Percentiles rank a stretch among this genome's conserved stretches.
Evolutionary conservation across 2,797 vertebrate genomes (phyloP).

Genomic region (Carapus acus): DNA sequence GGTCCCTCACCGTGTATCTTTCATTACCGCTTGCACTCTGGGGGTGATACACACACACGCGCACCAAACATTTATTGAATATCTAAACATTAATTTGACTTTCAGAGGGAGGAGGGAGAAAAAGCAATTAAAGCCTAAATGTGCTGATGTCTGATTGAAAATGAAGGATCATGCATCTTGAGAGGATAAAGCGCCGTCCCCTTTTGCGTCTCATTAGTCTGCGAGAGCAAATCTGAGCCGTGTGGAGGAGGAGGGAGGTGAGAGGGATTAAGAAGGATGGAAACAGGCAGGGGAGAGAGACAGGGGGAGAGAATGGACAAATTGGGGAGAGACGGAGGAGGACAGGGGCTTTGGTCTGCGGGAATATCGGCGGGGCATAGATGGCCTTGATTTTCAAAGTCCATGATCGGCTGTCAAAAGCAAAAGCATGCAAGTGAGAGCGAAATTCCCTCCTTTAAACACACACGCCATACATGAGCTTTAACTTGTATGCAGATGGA

Average conservation of each 20-base stretch:
- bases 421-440: constrained; percentile 24
- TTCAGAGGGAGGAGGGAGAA: constrained; percentile 37
- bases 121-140: constrained; percentile 53
- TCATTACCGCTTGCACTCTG: constrained; percentile 40
- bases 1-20: constrained; percentile 41
- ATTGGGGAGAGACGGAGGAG: constrained; percentile 11
- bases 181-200: constrained; percentile 53
- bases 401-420: constrained; percentile 48
- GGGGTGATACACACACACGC: constrained; percentile 19
- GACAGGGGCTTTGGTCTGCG: constrained; percentile 35
- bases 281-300: constrained; percentile 8
- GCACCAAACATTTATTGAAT: constrained; percentile 50
- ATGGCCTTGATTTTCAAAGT: constrained; percentile 56
- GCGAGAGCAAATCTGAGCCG: constrained; percentile 39
- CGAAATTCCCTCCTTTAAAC: constrained; percentile 19
- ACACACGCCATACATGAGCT: constrained; percentile 38
- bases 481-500: constrained; percentile 67
- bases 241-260: constrained; percentile 3
- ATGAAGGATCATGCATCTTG: constrained; percentile 57
- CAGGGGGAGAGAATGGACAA: constrained; percentile 25
- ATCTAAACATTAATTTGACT: constrained; percentile 63
- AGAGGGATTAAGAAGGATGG: constrained; percentile 22
- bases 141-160: constrained; percentile 37
- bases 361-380: constrained; percentile 38
- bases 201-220: constrained; percentile 53